These are phyloP conservation scores for Drosophila affinis DNA, from an alignment of 2,888 invertebrate genomes.

Conservation along the genomic window DNA sequence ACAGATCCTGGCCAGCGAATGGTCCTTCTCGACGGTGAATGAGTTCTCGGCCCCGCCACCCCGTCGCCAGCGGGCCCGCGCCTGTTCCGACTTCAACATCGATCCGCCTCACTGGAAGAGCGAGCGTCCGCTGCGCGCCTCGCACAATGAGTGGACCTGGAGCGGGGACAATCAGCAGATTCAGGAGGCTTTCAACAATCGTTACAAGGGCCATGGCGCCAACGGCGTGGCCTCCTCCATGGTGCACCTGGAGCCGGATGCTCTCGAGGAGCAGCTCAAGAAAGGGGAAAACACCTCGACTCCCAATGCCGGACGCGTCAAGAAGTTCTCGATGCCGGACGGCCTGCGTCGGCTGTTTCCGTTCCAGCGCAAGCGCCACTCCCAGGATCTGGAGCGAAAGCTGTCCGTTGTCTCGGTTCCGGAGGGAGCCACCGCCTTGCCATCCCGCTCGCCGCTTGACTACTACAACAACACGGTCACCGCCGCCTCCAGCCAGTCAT, in stretches of 20 bases:
- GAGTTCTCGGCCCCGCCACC: slow-evolving; percentile 70
- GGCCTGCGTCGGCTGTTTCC: slow-evolving; percentile 81
- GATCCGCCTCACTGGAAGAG: slow-evolving; percentile 63
- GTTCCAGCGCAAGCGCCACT: slow-evolving; percentile 80
- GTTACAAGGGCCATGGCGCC: slow-evolving; percentile 69
- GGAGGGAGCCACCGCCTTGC: slow-evolving; percentile 64
- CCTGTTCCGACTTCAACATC: slow-evolving; percentile 86
- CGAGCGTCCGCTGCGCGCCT: slow-evolving; percentile 56
- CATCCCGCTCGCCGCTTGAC: slow-evolving; percentile 58
- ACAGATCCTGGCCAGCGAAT: slow-evolving; percentile 90
- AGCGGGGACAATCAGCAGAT: slow-evolving; percentile 84
- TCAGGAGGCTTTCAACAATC: slow-evolving; percentile 82
- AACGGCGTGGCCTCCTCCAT: slow-evolving; percentile 69
- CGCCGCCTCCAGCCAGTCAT: slow-evolving; percentile 64
- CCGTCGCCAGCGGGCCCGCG: slow-evolving; percentile 85
- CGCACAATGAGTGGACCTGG: slow-evolving; percentile 84
- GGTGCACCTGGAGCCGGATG: slow-evolving; percentile 68
- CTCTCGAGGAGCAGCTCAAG: slow-evolving; percentile 59
- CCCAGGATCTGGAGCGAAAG: slow-evolving; percentile 79
- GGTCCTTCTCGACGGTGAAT: slow-evolving; percentile 84
- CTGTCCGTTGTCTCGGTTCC: slow-evolving; percentile 81
- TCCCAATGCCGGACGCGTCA: slow-evolving; percentile 53
- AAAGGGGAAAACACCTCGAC: slow-evolving; percentile 32
- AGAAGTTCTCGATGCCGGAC: slow-evolving; percentile 83
- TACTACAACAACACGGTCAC: slow-evolving; percentile 80